Conservation (phyloP, 2,797 vertebrate species). For the Rhynchonycteris naso region DNA sequence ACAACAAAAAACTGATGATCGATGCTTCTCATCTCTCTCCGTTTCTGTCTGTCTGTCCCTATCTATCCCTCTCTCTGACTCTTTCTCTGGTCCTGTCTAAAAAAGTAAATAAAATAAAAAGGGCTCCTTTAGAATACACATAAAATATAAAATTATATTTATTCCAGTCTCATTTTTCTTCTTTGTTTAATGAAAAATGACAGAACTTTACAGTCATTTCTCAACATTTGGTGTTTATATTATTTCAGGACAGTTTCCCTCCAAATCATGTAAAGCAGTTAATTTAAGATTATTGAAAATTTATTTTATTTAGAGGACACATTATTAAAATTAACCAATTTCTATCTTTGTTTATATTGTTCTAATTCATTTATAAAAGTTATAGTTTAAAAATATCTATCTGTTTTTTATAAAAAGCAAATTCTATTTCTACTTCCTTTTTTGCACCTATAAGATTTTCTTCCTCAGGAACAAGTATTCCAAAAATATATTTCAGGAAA, state of each 20-base stretch:
- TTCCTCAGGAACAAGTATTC: slow-evolving; percentile 8
- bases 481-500: slow-evolving; percentile 41
- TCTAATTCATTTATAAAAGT: slow-evolving; percentile 32
- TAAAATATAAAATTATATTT: neutral
- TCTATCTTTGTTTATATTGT: slow-evolving; percentile 28
- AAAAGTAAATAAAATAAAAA: no score
- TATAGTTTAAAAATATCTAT: slow-evolving; percentile 35
- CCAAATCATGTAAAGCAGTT: slow-evolving; percentile 25
- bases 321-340: slow-evolving; percentile 53
- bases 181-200: slow-evolving; percentile 42
- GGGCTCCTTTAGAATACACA: neutral
- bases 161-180: neutral
- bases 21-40: no score
- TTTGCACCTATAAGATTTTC: slow-evolving; percentile 3
- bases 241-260: neutral
- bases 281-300: slow-evolving; percentile 49
- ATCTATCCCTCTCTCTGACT: no score
- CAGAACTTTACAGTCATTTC: neutral
- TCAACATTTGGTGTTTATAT: slow-evolving; percentile 52
- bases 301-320: slow-evolving; percentile 26
- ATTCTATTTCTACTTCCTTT: slow-evolving; percentile 60
- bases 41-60: no score
- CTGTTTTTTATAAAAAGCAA: slow-evolving; percentile 1
- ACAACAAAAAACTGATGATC: no score
- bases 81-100: no score